phyloP scores from a whole-genome alignment of 2,797 vertebrate species.

The Cryptoblepharus egeriae region DNA sequence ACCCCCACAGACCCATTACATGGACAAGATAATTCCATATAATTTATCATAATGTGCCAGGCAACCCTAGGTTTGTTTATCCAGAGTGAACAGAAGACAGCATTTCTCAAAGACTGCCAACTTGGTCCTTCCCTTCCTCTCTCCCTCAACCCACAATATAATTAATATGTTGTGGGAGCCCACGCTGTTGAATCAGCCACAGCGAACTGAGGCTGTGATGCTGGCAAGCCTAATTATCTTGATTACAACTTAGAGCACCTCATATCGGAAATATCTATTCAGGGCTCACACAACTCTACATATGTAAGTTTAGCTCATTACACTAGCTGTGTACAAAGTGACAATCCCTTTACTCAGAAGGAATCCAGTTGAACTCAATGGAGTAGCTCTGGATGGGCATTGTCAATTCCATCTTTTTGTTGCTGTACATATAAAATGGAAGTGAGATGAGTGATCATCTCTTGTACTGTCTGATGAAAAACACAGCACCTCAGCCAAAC shows the following conservation, averaged over 20 bases:
- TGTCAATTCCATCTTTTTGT: background rate
- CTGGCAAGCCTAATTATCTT: too few species aligned
- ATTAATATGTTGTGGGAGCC: background rate
- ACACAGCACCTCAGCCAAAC: conserved; percentile 41
- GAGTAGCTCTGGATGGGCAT: background rate
- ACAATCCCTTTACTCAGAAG: background rate
- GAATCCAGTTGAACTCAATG: background rate
- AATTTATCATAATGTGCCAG: too few species aligned
- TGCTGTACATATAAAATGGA: background rate
- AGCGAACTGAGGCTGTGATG: background rate
- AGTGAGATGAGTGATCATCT: background rate
- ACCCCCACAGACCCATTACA: too few species aligned
- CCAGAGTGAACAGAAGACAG: background rate
- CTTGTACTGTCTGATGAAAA: conserved; percentile 48
- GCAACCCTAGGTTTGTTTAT: too few species aligned
- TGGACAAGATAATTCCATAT: background rate
- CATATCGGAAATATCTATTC: background rate
- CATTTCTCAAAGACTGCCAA: background rate
- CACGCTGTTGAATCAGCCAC: background rate
- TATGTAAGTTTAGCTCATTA: background rate
- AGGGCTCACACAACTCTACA: background rate
- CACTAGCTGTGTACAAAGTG: background rate
- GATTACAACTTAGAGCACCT: background rate
- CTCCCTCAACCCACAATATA: background rate
- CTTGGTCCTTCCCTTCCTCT: background rate